Evolutionary conservation across 2,888 invertebrate species (phyloP).

Genomic region (Sepioteuthis lessoniana): DNA sequence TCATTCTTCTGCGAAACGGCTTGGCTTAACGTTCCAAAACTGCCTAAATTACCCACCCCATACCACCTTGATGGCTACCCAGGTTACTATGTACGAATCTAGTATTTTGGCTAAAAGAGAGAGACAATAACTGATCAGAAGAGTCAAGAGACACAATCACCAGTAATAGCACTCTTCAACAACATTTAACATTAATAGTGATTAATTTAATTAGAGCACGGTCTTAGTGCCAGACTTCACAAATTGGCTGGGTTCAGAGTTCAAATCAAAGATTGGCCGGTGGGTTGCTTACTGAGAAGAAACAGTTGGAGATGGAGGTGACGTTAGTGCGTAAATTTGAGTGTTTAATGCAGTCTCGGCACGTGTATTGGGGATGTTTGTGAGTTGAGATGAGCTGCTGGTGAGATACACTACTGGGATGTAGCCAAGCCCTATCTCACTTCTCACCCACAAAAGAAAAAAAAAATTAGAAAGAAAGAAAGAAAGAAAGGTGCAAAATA

Average conservation of each 20-base stretch:
- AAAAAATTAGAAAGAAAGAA: no score
- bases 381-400: neutral
- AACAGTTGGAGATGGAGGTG: neutral
- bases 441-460: neutral
- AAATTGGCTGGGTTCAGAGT: neutral
- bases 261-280: neutral
- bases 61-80: neutral
- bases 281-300: neutral
- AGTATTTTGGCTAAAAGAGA: neutral
- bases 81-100: neutral
- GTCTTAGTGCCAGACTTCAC: neutral
- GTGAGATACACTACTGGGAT: neutral
- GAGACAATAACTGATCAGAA: neutral
- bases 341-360: neutral
- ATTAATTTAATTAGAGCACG: neutral
- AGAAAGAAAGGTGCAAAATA: no score
- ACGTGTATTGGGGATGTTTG: neutral
- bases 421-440: neutral
- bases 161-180: neutral
- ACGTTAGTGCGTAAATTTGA: neutral
- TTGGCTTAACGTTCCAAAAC: neutral
- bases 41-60: neutral
- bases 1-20: neutral
- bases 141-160: neutral
- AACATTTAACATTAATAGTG: neutral